Conservation (phyloP, 2,113 vertebrate species). For the Lamprotornis superbus region DNA sequence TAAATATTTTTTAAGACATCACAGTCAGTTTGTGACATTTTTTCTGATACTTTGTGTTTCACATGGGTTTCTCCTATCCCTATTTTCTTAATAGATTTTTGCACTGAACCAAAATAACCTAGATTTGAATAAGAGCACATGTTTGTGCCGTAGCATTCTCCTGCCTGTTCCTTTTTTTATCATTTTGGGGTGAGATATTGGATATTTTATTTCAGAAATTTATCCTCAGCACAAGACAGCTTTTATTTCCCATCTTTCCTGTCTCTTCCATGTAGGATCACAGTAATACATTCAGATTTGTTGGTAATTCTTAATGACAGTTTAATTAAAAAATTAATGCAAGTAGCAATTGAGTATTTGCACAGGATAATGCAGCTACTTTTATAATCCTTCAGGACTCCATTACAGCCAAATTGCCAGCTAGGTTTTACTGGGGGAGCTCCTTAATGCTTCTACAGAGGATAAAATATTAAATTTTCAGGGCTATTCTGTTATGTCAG, state of each 20-base stretch:
- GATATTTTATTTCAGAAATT: not conserved
- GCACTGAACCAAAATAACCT: not conserved
- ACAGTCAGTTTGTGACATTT: not conserved
- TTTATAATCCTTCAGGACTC: not conserved
- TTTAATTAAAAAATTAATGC: not conserved
- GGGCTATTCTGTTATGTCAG: not conserved
- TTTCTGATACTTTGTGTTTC: not conserved
- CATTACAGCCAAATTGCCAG: not conserved
- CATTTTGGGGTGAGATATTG: not conserved
- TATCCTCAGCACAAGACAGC: not conserved
- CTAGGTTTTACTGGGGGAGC: not conserved
- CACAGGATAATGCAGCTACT: not conserved
- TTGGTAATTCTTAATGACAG: not conserved
- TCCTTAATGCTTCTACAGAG: not conserved
- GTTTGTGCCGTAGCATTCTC: not conserved
- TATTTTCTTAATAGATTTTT: not conserved
- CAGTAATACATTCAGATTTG: not conserved
- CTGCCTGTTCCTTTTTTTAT: not conserved
- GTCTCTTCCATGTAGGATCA: not conserved
- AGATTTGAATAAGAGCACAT: not conserved
- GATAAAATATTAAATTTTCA: not conserved
- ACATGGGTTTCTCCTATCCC: not conserved
- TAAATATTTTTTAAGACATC: not conserved
- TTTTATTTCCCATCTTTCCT: not conserved
- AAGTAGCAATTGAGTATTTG: not conserved